These are phyloP conservation scores for Andrena minutula DNA, from an alignment of 2,888 invertebrate species.

Conservation along the genomic window DNA sequence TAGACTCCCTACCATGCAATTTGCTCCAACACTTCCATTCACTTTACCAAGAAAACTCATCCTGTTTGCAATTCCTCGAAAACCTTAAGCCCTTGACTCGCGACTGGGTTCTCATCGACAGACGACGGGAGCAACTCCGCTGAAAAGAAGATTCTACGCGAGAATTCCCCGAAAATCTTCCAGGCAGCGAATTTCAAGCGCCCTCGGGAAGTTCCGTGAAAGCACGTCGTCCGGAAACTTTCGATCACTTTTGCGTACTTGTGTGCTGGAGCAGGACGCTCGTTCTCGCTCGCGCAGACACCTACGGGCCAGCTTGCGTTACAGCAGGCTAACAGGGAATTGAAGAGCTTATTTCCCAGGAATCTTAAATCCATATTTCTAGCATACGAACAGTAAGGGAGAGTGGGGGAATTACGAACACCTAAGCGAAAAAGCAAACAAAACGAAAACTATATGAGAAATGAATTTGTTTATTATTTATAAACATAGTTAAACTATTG, in stretches of 20 bases:
- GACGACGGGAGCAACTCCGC: neutral
- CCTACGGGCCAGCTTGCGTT: neutral
- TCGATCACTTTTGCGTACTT: conserved; percentile 11
- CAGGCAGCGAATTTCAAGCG: conserved; percentile 25
- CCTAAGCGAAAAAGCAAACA: too few species aligned
- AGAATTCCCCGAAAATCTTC: neutral
- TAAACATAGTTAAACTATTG: too few species aligned
- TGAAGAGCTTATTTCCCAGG: neutral
- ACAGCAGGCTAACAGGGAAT: conserved; percentile 4
- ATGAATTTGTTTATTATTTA: too few species aligned
- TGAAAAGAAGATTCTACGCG: conserved; percentile 9
- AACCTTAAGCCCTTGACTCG: too few species aligned
- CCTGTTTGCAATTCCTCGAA: too few species aligned
- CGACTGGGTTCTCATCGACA: conserved; percentile 2
- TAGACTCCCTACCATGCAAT: too few species aligned
- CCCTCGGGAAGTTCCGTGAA: conserved; percentile 9
- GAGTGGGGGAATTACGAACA: too few species aligned
- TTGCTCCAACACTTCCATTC: too few species aligned
- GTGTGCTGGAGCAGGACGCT: neutral
- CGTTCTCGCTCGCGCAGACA: neutral
- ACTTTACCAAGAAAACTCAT: too few species aligned
- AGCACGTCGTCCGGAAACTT: conserved; percentile 17
- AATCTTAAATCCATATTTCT: too few species aligned
- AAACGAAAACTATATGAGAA: too few species aligned
- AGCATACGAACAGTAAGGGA: too few species aligned